Conservation (phyloP, 2,888 invertebrate genomes). For the Pachliopta kotzebuea region DNA sequence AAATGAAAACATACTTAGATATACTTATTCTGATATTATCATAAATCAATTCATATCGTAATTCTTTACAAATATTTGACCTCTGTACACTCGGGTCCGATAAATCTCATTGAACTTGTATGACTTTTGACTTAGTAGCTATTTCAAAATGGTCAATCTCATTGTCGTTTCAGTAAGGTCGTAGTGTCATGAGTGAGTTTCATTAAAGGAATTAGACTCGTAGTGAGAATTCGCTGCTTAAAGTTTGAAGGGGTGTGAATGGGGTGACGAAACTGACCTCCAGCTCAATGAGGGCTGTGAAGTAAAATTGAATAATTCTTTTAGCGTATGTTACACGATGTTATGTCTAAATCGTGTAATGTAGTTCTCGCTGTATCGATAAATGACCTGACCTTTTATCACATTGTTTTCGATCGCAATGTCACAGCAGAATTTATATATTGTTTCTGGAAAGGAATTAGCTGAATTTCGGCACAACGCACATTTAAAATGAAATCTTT, state of each 20-base stretch:
- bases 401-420: constrained; percentile 42
- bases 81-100: constrained; percentile 27
- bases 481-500: too few relatives aligned
- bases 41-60: constrained; percentile 2
- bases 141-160: constrained; percentile 46
- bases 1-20: too few relatives aligned
- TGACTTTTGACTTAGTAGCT: constrained; percentile 41
- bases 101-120: constrained; percentile 65
- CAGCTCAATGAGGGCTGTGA: constrained; percentile 58
- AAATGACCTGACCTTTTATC: constrained; percentile 57
- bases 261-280: constrained; percentile 67
- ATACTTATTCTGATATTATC: neutral
- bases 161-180: constrained; percentile 44
- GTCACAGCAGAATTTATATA: constrained; percentile 41
- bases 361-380: constrained; percentile 54
- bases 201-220: constrained; percentile 57
- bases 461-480: too few relatives aligned
- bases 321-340: constrained; percentile 61
- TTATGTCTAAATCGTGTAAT: constrained; percentile 61
- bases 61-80: constrained; percentile 16
- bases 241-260: constrained; percentile 54
- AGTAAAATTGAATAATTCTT: constrained; percentile 62
- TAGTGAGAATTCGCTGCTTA: constrained; percentile 46
- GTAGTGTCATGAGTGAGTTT: constrained; percentile 35
- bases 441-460: too few relatives aligned